Evolutionary conservation across 2,888 invertebrate species (phyloP).

Genomic region (Biston stratarius): DNA sequence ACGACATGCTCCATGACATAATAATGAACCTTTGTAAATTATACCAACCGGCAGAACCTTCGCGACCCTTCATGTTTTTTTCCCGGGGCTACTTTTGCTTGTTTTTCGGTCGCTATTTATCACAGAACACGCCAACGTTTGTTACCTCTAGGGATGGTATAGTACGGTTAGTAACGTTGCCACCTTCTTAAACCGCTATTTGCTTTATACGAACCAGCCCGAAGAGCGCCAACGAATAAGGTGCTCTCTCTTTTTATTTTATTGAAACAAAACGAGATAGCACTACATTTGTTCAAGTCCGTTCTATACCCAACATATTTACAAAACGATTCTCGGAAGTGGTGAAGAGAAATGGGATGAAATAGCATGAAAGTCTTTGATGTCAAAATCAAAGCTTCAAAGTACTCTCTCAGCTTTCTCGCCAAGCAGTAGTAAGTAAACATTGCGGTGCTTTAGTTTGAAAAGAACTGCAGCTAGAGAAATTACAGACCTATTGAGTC

Average conservation of each 20-base stretch:
- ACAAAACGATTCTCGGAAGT: slow-evolving; percentile 4
- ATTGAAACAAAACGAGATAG: no score
- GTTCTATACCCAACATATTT: no score
- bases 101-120: slow-evolving; percentile 33
- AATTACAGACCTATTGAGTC: no score
- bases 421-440: no score
- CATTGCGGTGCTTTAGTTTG: no score
- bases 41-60: slow-evolving; percentile 41
- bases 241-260: no score
- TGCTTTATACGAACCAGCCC: no score
- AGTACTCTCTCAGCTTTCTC: neutral
- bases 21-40: slow-evolving; percentile 54
- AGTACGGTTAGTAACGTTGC: slow-evolving; percentile 11
- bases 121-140: slow-evolving; percentile 33
- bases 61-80: slow-evolving; percentile 33
- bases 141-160: slow-evolving; percentile 36
- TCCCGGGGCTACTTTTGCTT: slow-evolving; percentile 35
- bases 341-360: slow-evolving; percentile 5
- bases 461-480: no score
- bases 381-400: slow-evolving; percentile 3
- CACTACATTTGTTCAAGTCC: no score
- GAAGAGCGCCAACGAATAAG: no score
- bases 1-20: slow-evolving; percentile 52
- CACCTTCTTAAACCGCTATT: neutral
- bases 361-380: neutral